Evolutionary conservation across 2,888 invertebrate species (phyloP), one percentile per base, ranked within the genome.

Genomic region (Mythimna albipuncta): DNA sequence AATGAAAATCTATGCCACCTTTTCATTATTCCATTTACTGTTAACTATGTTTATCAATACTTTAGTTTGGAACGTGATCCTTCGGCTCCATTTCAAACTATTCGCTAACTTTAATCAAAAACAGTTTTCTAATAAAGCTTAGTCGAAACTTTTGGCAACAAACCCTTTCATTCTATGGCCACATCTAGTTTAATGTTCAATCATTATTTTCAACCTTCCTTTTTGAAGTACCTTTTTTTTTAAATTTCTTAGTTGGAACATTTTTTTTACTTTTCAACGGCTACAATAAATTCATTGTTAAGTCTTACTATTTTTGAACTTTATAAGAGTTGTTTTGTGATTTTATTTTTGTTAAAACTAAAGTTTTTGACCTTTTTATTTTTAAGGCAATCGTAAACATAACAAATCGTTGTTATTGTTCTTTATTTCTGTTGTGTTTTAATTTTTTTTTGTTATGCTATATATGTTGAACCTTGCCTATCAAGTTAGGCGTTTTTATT

Each of bases 51-150:
- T 13, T 62, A 35, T 21, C 4, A n/a, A 62, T 26, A n/a, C 9
- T 63, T 66, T 21, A 16, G 11, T 59, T 54, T 0, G 21, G 19
- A 54, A 21, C 11, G 4, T 54, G 10, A 26, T 32, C 26, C 55
- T 11, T 35, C 21, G 19, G 32, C 55, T 64, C 38, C 32, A 44
- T 50, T 62, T 13, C 6, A 65, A 82, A 82, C 68, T 72, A 72
- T 78, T 82, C 57, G 35, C 13, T 0, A 64, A 79, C 38, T 72
- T 54, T n/a, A 54, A 57, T 35, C 32, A 61, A 69, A 52, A 64
- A 2, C 11, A 54, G 66, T 54, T 72, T 72, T 68, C 62, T 59
- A 72, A 64, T 82, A 76, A 52, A 10, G 65, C 19, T 81, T 69
- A 41, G n/a, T 1, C 4, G 16, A 63, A 72, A 72, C 35, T 77